A percentile compares a stretch with the other conserved stretches of the same genome.
phyloP scores from a whole-genome alignment of 2,797 vertebrate species.

The Gymnopithys bicolor region DNA sequence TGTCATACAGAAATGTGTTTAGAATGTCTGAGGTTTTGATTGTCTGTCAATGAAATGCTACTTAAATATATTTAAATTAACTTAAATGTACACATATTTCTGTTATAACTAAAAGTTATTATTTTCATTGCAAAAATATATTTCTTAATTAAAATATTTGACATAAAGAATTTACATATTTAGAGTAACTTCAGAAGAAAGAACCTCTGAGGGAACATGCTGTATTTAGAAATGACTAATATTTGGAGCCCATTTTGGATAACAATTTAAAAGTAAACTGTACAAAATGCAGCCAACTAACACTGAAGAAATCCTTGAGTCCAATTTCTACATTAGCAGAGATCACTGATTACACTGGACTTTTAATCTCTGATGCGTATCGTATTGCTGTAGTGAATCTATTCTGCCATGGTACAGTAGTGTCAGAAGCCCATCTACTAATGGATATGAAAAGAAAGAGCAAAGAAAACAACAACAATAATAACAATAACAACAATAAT shows the following conservation, averaged over 20 bases:
- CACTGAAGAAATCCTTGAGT: neutral
- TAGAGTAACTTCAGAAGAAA: neutral
- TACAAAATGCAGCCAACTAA: neutral
- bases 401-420: neutral
- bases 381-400: conserved; percentile 16
- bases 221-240: neutral
- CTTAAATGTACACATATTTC: neutral
- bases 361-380: neutral
- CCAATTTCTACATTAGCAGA: neutral
- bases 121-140: neutral
- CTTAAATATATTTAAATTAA: neutral
- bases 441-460: neutral
- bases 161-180: neutral
- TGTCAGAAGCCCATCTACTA: neutral
- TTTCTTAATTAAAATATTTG: neutral
- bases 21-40: neutral
- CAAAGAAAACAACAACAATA: neutral
- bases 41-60: neutral
- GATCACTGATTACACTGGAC: neutral
- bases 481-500: neutral
- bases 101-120: neutral
- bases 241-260: neutral
- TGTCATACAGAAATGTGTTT: neutral
- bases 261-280: neutral
- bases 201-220: neutral